These are phyloP conservation scores for Xylocopa sonorina DNA, from an alignment of 1,140 invertebrate species.

Conservation along the genomic window DNA sequence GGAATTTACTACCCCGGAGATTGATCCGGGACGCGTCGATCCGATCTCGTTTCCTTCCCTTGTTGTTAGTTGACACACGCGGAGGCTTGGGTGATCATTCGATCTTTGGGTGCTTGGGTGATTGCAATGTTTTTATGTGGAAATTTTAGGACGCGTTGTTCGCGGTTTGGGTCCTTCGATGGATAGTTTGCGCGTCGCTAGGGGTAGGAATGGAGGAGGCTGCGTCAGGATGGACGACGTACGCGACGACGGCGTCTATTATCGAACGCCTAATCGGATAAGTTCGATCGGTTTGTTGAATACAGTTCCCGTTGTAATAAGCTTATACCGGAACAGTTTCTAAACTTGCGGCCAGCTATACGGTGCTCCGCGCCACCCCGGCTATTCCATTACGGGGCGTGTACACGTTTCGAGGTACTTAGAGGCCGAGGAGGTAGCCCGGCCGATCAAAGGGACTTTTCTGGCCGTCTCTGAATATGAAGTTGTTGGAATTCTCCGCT, in stretches of 20 bases:
- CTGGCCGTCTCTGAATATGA: background rate
- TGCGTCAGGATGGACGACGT: too few relatives aligned
- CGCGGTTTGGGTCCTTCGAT: too few relatives aligned
- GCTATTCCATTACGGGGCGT: constrained; percentile 41
- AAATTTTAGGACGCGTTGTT: too few relatives aligned
- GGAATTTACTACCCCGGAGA: constrained; percentile 37
- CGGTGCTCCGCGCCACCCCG: background rate
- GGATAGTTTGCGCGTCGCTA: background rate
- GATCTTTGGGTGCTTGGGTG: background rate
- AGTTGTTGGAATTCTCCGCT: background rate
- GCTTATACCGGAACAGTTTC: constrained; percentile 47
- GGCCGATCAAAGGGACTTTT: constrained; percentile 28
- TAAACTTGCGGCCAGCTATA: constrained; percentile 21
- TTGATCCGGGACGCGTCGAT: constrained; percentile 25
- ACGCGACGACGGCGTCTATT: constrained; percentile 26
- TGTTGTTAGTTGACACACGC: background rate
- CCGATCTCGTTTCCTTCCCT: background rate
- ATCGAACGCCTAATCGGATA: constrained; percentile 48
- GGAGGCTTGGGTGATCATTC: background rate
- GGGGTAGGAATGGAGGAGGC: too few relatives aligned
- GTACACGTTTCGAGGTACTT: constrained; percentile 40
- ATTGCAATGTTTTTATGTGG: too few relatives aligned
- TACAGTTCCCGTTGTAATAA: constrained; percentile 49
- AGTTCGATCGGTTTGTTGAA: constrained; percentile 55
- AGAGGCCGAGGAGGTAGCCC: background rate